phyloP scores from a whole-genome alignment of 2,797 vertebrate genomes.

The Scolopax rusticola region DNA sequence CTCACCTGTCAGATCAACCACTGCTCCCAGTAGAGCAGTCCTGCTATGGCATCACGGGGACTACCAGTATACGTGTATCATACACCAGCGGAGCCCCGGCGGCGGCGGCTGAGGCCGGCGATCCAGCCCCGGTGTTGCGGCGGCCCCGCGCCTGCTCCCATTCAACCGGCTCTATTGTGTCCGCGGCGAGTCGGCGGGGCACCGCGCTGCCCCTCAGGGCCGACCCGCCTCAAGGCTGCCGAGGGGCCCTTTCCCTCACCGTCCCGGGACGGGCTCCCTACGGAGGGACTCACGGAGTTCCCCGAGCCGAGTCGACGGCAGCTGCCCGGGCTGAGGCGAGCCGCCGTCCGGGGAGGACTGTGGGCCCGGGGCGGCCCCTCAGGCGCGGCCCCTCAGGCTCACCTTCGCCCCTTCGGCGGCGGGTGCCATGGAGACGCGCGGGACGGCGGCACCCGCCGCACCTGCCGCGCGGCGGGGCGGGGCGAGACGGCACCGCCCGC shows the following conservation, averaged over 20 bases:
- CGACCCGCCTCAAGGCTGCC: background rate
- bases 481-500: background rate
- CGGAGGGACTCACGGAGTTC: background rate
- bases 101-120: background rate
- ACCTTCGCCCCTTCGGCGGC: background rate
- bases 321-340: background rate
- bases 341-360: background rate
- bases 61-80: background rate
- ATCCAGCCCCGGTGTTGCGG: conserved; percentile 74
- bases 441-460: background rate
- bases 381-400: background rate
- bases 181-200: conserved; percentile 84
- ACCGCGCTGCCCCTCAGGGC: background rate
- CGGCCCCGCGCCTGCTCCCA: conserved; percentile 77
- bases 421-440: background rate
- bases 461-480: background rate
- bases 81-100: background rate
- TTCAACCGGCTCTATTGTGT: conserved; percentile 81
- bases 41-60: background rate
- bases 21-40: rapidly evolving
- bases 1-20: background rate
- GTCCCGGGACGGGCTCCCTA: background rate
- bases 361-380: background rate
- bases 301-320: too few relatives aligned
- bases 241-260: too few relatives aligned